These are phyloP conservation scores for Nasonia oneida DNA, from an alignment of 2,888 invertebrate genomes.

Conservation along the genomic window DNA sequence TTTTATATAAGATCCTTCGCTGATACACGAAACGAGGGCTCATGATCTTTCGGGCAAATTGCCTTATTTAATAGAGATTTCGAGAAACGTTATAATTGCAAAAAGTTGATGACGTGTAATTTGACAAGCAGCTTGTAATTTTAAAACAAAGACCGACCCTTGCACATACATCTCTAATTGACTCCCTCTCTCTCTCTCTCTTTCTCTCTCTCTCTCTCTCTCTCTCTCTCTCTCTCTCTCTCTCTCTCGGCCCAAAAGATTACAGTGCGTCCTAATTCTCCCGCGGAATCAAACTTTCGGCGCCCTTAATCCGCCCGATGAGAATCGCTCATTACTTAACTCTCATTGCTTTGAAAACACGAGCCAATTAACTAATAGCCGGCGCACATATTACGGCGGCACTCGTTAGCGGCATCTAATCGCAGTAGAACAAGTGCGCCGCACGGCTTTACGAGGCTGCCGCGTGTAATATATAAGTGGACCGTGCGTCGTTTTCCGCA, in stretches of 20 bases:
- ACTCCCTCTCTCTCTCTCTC: background rate
- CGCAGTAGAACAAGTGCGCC: slow-evolving; percentile 33
- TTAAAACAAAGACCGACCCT: background rate
- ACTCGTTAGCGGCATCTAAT: slow-evolving; percentile 52
- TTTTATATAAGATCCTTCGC: background rate
- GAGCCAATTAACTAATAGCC: slow-evolving; percentile 48
- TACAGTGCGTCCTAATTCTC: background rate
- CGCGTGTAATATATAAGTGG: background rate
- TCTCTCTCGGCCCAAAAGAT: background rate
- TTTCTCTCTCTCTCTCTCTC: too few species aligned
- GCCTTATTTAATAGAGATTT: slow-evolving; percentile 5
- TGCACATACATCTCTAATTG: background rate
- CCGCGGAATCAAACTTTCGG: background rate
- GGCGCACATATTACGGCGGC: background rate
- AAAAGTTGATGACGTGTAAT: slow-evolving; percentile 34
- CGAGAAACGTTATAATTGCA: slow-evolving; percentile 1
- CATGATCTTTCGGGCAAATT: background rate
- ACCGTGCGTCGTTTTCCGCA: background rate
- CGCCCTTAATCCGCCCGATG: background rate
- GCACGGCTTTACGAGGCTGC: slow-evolving; percentile 37
- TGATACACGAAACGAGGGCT: background rate
- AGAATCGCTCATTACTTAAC: slow-evolving; percentile 7
- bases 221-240: too few species aligned
- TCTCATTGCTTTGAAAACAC: background rate
- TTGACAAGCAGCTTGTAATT: slow-evolving; percentile 45